These are phyloP conservation scores for Mormoops blainvillei DNA, from an alignment of 2,113 vertebrate species.

Conservation along the genomic window DNA sequence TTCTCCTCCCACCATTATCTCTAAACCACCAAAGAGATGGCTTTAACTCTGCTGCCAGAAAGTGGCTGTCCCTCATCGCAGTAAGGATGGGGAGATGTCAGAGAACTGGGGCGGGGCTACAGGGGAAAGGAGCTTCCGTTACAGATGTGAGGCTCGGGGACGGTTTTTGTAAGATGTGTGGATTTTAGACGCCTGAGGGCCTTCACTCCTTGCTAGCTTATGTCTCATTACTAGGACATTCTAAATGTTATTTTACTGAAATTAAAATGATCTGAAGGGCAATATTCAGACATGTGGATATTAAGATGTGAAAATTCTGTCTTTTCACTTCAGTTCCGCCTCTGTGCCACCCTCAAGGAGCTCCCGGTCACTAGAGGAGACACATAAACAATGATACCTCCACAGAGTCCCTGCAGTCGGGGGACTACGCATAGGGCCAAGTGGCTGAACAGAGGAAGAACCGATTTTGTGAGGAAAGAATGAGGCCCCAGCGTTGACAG, in stretches of 20 bases:
- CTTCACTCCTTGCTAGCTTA: not conserved
- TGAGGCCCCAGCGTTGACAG: not conserved
- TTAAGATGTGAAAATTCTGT: not conserved
- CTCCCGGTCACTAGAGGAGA: not conserved
- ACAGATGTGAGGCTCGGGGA: not conserved
- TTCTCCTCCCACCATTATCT: not conserved
- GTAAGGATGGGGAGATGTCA: not conserved
- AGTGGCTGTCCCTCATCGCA: not conserved
- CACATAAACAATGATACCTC: fast-evolving
- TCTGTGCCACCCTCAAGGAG: not conserved
- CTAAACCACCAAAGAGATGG: not conserved
- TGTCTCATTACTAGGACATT: not conserved
- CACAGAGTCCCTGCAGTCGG: not conserved
- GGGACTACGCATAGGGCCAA: not conserved
- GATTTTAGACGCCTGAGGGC: not conserved
- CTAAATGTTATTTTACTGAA: not conserved
- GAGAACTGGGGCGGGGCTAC: not conserved
- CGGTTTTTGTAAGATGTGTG: not conserved
- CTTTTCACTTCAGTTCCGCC: not conserved
- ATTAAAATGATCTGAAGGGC: not conserved
- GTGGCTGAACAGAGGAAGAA: not conserved
- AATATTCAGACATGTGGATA: not conserved
- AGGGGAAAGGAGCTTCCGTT: not conserved
- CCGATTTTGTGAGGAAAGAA: not conserved
- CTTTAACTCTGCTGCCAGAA: not conserved